Evolutionary conservation across 2,797 vertebrate genomes (phyloP), one percentile per base, ranked within the genome.

Genomic region (Sebastes taczanowskii): DNA sequence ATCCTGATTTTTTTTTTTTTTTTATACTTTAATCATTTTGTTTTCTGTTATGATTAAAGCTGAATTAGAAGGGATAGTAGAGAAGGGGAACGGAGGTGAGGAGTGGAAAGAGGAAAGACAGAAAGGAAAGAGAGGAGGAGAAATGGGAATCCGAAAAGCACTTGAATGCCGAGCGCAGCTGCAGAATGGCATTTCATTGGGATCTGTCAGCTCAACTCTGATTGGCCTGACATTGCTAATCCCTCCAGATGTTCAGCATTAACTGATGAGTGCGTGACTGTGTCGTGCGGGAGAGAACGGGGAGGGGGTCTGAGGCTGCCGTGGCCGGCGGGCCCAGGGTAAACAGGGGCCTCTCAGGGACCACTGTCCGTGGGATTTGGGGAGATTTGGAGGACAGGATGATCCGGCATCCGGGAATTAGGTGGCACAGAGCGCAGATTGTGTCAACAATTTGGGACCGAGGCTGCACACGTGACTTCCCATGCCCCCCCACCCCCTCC

Each of bases 221-320:
- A 91, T 91, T 95, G 94, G 91, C 91, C 94, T 92, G 94, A 94
- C 89, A 83, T 92, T 63, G 93, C 91, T 94, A 91, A 93, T 91
- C 93, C 92, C 93, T 94, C 95, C 96, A 97, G 96, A 97, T 96
- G 96, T 96, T 96, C 91, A 81, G 91, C 88, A 90, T 95, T 96
- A 96, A 95, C 87, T 89, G 94, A 96, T 95, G 94, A 96, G 95
- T 95, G 93, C 91, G 78, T 90, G 94, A 89, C 93, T 90, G 89
- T 92, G 90, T 87, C 74, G 72, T 76, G 74, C 55, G 76, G 90
- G 90, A 80, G 86, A 77, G 77, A 87, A 30, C 1, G 25, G 73
- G 71, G 80, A 64, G 74, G 88, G 86, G 81, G 77, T 85, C 78
- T 38, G 82, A 82, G 81, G 90, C 87, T 67, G 82, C 90, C 3